These are phyloP conservation scores for Gymnoscopelus microlampas DNA, from an alignment of 2,797 vertebrate genomes.

Conservation along the genomic window DNA sequence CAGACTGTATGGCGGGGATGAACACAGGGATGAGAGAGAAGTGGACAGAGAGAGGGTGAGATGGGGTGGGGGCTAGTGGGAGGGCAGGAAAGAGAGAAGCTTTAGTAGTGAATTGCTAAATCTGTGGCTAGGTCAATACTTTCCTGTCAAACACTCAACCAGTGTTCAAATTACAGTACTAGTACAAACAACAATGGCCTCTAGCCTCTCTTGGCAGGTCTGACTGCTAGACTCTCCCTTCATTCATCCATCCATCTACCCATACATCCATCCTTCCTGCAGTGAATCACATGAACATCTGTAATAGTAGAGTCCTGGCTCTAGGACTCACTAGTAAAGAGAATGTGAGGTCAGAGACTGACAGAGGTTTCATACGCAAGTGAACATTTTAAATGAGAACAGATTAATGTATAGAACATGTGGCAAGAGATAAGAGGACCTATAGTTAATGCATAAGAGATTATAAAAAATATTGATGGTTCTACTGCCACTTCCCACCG, in stretches of 20 bases:
- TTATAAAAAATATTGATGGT: slow-evolving; percentile 57
- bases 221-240: slow-evolving; percentile 12
- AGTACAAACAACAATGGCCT: slow-evolving; percentile 18
- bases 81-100: slow-evolving; percentile 37
- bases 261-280: not conserved
- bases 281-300: slow-evolving; percentile 39
- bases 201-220: slow-evolving; percentile 53
- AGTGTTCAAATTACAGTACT: slow-evolving; percentile 69
- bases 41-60: not conserved
- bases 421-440: slow-evolving; percentile 31
- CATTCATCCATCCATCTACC: not conserved
- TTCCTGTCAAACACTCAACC: slow-evolving; percentile 39
- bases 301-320: slow-evolving; percentile 17
- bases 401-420: slow-evolving; percentile 65
- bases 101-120: slow-evolving; percentile 69
- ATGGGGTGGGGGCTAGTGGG: slow-evolving; percentile 6
- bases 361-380: slow-evolving; percentile 39
- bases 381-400: slow-evolving; percentile 42
- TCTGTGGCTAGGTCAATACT: slow-evolving; percentile 69
- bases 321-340: slow-evolving; percentile 38
- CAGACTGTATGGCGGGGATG: slow-evolving; percentile 45
- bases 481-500: slow-evolving; percentile 19
- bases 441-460: slow-evolving; percentile 48
- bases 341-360: slow-evolving; percentile 26
- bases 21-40: slow-evolving; percentile 32